Evolutionary conservation across 64 coral and sea anemone genomes (phyloP).

Genomic region (Pocillopora verrucosa): DNA sequence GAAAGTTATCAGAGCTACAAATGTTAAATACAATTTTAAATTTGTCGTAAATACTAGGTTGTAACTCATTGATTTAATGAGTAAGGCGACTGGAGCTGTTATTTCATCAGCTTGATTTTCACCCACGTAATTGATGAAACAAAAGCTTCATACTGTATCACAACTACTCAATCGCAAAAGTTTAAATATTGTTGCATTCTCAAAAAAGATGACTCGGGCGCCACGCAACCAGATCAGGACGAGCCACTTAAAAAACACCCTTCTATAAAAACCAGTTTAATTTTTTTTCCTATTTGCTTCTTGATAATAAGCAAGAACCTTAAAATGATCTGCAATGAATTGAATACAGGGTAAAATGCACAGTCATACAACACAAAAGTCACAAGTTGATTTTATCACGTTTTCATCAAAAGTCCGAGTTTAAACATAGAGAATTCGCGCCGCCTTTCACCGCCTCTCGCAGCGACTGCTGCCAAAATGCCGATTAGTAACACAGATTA

Average conservation of each 20-base stretch:
- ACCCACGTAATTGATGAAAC: slow-evolving; percentile 50
- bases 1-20: neutral
- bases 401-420: neutral
- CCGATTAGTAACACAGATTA: neutral
- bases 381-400: neutral
- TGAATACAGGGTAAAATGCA: neutral
- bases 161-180: slow-evolving; percentile 26
- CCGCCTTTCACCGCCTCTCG: neutral
- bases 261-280: neutral
- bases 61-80: neutral
- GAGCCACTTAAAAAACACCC: neutral
- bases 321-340: neutral
- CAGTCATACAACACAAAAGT: neutral
- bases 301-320: neutral
- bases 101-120: slow-evolving; percentile 28
- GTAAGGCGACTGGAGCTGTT: neutral
- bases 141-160: slow-evolving; percentile 44
- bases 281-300: neutral
- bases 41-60: slow-evolving; percentile 1
- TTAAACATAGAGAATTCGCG: neutral
- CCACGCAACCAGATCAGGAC: slow-evolving; percentile 14
- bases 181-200: slow-evolving; percentile 56
- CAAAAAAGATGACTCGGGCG: slow-evolving; percentile 22
- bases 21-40: neutral
- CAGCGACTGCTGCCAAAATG: neutral